phyloP scores from a whole-genome alignment of 2,888 invertebrate species.

The Ephialtes manifestator region DNA sequence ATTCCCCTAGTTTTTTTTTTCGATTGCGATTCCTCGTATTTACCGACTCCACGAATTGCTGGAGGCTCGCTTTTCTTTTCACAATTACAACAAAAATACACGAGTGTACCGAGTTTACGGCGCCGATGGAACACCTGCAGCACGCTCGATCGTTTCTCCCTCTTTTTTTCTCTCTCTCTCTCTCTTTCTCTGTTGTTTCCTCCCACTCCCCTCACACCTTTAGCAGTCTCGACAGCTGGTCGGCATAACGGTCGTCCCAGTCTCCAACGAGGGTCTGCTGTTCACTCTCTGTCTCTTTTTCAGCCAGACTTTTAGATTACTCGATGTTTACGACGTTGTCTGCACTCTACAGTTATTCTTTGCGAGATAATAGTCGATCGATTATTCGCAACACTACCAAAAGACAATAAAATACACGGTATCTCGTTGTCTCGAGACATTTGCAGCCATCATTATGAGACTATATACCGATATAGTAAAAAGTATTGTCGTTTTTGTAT shows the following conservation, averaged over 20 bases:
- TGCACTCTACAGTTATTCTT: constrained; percentile 16
- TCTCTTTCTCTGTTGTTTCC: constrained; percentile 51
- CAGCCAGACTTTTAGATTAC: constrained; percentile 50
- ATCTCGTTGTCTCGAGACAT: background rate
- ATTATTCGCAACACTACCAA: constrained; percentile 6
- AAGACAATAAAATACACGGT: background rate
- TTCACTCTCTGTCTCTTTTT: constrained; percentile 34
- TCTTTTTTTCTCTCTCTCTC: constrained; percentile 25
- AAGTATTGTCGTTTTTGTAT: too few species aligned
- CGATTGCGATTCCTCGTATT: background rate
- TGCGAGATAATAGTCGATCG: constrained; percentile 8
- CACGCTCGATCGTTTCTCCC: constrained; percentile 46
- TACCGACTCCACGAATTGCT: background rate
- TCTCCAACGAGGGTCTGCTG: constrained; percentile 37
- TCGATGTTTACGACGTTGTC: constrained; percentile 49
- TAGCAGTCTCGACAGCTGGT: constrained; percentile 68
- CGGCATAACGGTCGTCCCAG: constrained; percentile 65
- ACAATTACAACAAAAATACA: constrained; percentile 30
- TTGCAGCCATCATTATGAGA: background rate
- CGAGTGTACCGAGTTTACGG: background rate
- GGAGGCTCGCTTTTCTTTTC: constrained; percentile 19
- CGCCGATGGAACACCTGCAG: constrained; percentile 66
- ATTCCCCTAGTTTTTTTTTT: background rate
- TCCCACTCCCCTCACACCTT: constrained; percentile 46
- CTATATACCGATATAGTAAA: background rate